phyloP scores from a whole-genome alignment of 2,113 vertebrate species.

The Cyprinodon variegatus region DNA sequence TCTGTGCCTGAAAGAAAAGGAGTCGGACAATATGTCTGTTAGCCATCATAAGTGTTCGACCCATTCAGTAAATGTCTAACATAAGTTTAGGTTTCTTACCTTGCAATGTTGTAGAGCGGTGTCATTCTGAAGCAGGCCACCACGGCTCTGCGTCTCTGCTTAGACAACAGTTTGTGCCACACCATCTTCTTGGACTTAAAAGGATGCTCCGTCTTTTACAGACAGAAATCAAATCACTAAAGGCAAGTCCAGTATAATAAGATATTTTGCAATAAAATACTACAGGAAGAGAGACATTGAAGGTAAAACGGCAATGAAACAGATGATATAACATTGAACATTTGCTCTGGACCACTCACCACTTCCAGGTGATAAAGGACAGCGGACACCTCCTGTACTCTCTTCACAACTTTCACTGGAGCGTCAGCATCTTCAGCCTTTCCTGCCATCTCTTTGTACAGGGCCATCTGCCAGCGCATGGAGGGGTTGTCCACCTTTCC shows the following conservation, averaged over 20 bases:
- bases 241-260: no score
- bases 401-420: slow-evolving; percentile 88
- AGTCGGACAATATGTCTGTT: not conserved
- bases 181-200: slow-evolving; percentile 96
- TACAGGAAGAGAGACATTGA: no score
- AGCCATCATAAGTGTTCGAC: not conserved
- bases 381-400: slow-evolving; percentile 91
- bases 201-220: slow-evolving; percentile 87
- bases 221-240: not conserved
- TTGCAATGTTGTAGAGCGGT: slow-evolving; percentile 91
- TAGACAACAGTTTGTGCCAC: slow-evolving; percentile 94
- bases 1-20: slow-evolving; percentile 81
- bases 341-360: slow-evolving; percentile 66
- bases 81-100: slow-evolving; percentile 66
- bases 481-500: slow-evolving; percentile 88
- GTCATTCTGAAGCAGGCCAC: slow-evolving; percentile 97
- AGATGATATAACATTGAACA: not conserved
- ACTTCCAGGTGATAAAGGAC: slow-evolving; percentile 92
- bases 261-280: no score
- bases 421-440: slow-evolving; percentile 89
- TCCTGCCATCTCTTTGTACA: slow-evolving; percentile 90
- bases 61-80: not conserved
- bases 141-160: slow-evolving; percentile 92
- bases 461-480: slow-evolving; percentile 94
- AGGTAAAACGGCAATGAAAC: no score